Base-by-base conservation (phyloP, 2,797 vertebrate genomes). In the Sebastiscus albofasciatus region DNA sequence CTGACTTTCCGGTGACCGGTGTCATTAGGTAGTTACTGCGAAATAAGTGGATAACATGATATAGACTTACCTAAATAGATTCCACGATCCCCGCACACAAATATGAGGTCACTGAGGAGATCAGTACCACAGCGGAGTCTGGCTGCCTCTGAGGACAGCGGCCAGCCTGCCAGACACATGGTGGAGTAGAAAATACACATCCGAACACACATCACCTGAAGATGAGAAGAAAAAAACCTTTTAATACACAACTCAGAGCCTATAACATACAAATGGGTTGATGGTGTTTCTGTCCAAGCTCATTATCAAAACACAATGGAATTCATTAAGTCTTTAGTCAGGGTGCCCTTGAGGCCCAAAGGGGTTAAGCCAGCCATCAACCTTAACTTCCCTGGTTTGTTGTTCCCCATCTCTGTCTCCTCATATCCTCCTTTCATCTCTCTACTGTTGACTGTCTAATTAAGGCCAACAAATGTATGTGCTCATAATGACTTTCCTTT, bases 71-170 rank as follows among this genome's bases (percentile, higher is more conserved):
- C 92, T 8, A 94, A 61, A 61, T 94, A 90, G 76, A 95, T 85
- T 4, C 94, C 94, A 4, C 93, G 92, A 59, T 94, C 94, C 8
- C 94, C 93, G 1, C 94, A 95, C 55, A 95, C 93, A 58, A 95
- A 94, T n/a, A 89, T 68, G 58, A 95, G 90, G 85, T 94, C 93
- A 6, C 79, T 88, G 54, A 95, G 89, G 34, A 95, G 93, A 4
- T 95, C 93, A 0, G 89, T 64, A 1, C 94, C 94, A 49, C 94
- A 95, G 75, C 93, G 94, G 7, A 81, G 87, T 11, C 60, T 64
- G 46, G 89, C 77, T 14, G 89, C 86, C 31, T 92, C 90, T 0
- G 82, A 76, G 26, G 67, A 13, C 2, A 73, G 69, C 0, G 88
- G 84, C 85, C 87, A 85, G 46, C 68, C 61, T 1, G 75, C 49